Percentiles rank a stretch among this genome's conserved stretches.
Conservation (phyloP, 92 coral and sea anemone species). For the Parazoanthus atlanticus region DNA sequence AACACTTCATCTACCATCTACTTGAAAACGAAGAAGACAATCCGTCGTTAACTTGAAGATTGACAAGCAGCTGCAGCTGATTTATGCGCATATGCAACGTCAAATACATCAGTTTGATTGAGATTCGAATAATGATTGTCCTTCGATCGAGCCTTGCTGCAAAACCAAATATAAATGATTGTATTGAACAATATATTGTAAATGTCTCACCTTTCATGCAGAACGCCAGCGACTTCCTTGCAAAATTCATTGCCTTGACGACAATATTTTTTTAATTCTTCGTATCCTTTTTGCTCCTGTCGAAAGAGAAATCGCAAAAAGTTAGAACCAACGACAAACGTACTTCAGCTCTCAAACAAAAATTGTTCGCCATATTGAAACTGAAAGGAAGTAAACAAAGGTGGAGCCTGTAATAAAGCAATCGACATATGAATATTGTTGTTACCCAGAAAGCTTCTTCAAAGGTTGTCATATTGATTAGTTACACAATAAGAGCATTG, state of each 20-base stretch:
- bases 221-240: constrained; percentile 76
- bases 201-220: constrained; percentile 80
- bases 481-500: not conserved
- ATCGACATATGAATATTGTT: not conserved
- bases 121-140: not conserved
- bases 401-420: not conserved
- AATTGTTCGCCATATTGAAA: not conserved
- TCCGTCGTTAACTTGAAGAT: no score
- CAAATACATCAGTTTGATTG: not conserved
- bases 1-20: not conserved
- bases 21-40: not conserved
- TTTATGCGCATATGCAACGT: not conserved
- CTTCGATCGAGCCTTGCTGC: not conserved
- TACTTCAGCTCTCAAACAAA: not conserved
- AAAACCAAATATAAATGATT: not conserved
- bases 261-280: constrained; percentile 91
- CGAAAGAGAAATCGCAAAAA: not conserved
- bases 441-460: constrained; percentile 86
- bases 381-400: not conserved
- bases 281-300: constrained; percentile 95
- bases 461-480: constrained; percentile 60
- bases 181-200: not conserved
- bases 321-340: not conserved
- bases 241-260: constrained; percentile 96
- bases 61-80: not conserved